Evolutionary conservation across 1,140 invertebrate species (phyloP), one percentile per base, ranked within the genome.

Genomic region (Laupala kohalensis): DNA sequence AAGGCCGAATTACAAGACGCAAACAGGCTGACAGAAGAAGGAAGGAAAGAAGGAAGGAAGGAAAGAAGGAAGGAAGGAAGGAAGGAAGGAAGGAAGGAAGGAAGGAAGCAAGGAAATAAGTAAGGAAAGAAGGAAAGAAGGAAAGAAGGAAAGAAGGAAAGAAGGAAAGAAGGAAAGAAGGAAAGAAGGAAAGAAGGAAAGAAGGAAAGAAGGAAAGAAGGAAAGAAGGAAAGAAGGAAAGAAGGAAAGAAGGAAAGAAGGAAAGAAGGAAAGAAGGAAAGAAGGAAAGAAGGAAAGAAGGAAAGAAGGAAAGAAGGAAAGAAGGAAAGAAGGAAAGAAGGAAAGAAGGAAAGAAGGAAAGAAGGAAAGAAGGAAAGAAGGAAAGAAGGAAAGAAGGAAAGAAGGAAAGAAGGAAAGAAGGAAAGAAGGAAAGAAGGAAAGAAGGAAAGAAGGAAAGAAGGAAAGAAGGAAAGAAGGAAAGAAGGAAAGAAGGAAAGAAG

Each of bases 41-140:
- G 72, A 71, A 73, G 30, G 72, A 73, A 71, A 5, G 69, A 71
- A 73, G 63, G 72, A 69, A 72, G 26, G 68, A 72, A 62, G 66
- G 68, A 68, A 68, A 23, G 64, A 71, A 71, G 24, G 64, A 71
- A 68, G 28, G 28, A 68, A 68, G 23, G 66, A 68, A 71, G 24
- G 66, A 71, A 68, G 24, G 66, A 68, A 71, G 28, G 70, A 69
- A 68, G 28, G 64, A 71, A 69, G 71, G 62, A 71, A 69, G 67
- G 67, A 68, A 68, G 23, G 67, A 68, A 68, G 67, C 9, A 68
- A 68, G 67, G 67, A 68, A 25, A 25, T 9, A 68, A 68, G 26
- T 9, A 68, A 68, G 25, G 67, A 68, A 68, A 25, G 67, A 68
- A 68, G 67, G 67, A 68, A 68, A 30, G 67, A 68, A 68, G 67